Percentiles rank a stretch among this genome's conserved stretches.
These are phyloP conservation scores for Pentamera pediparva DNA, from an alignment of 53 echinoderm and acorn worm species.

Conservation along the genomic window DNA sequence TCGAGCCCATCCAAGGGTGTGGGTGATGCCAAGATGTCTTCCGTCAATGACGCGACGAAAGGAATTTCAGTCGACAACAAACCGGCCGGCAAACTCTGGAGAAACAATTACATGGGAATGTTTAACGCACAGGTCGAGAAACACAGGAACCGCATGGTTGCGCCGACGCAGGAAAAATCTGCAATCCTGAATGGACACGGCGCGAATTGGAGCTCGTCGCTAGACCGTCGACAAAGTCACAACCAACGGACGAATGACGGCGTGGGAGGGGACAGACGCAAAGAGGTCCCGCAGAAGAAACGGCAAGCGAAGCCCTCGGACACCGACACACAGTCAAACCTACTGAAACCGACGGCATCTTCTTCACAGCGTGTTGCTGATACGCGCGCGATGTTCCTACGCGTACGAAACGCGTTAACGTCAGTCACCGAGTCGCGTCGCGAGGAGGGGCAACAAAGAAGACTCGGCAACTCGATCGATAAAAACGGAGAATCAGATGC, in stretches of 20 bases:
- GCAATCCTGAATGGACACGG: no score
- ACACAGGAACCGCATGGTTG: constrained; percentile 58
- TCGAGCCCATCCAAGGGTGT: neutral
- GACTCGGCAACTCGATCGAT: constrained; percentile 30
- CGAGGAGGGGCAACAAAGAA: constrained; percentile 45
- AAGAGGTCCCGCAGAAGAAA: neutral
- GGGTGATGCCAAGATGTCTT: neutral
- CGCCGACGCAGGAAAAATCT: constrained; percentile 11
- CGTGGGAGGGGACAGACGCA: neutral
- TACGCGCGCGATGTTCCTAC: constrained; percentile 23
- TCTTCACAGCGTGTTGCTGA: constrained; percentile 20
- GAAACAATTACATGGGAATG: constrained; percentile 72
- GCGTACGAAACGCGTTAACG: constrained; percentile 35
- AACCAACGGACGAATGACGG: neutral
- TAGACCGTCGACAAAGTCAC: neutral
- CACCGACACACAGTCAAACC: constrained; percentile 7
- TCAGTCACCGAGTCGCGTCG: constrained; percentile 37
- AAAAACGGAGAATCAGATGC: constrained; percentile 20
- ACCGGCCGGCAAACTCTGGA: constrained; percentile 49
- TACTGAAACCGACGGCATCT: constrained; percentile 53
- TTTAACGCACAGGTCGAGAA: constrained; percentile 55
- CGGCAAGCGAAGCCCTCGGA: neutral
- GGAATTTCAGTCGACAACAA: neutral
- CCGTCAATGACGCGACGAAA: neutral
- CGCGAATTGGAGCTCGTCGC: neutral